These are phyloP conservation scores for Stichodactyla mertensii DNA, from an alignment of 64 coral and sea anemone genomes.

Conservation along the genomic window DNA sequence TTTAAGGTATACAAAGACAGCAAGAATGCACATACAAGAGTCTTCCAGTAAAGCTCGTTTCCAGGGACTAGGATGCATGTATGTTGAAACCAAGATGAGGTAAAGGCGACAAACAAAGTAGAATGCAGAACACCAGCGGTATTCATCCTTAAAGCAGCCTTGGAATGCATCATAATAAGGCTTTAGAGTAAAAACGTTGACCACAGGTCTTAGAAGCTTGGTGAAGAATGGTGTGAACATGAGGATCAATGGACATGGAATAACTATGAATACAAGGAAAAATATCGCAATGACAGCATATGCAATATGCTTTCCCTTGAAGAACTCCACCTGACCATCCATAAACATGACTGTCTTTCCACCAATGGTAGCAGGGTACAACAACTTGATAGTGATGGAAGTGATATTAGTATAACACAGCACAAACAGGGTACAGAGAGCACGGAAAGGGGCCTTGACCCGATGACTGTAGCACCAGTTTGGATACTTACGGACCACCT, in stretches of 20 bases:
- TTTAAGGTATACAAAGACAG: slow-evolving; percentile 48
- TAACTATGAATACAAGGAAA: slow-evolving; percentile 48
- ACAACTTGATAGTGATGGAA: slow-evolving; percentile 60
- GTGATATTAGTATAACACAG: slow-evolving; percentile 80
- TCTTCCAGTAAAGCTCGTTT: slow-evolving; percentile 42
- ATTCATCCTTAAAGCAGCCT: slow-evolving; percentile 79
- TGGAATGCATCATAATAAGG: slow-evolving; percentile 86
- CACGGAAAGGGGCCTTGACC: slow-evolving; percentile 80
- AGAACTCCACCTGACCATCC: slow-evolving; percentile 68
- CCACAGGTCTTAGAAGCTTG: slow-evolving; percentile 34
- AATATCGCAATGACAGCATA: slow-evolving; percentile 59
- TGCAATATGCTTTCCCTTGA: slow-evolving; percentile 64
- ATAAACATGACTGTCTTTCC: slow-evolving; percentile 53
- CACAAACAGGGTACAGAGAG: slow-evolving; percentile 67
- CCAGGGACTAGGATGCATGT: slow-evolving; percentile 1
- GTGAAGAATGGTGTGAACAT: slow-evolving; percentile 72
- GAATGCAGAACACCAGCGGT: slow-evolving; percentile 89
- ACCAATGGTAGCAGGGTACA: slow-evolving; percentile 54
- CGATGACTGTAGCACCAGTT: slow-evolving; percentile 73
- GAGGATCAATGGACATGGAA: slow-evolving; percentile 70
- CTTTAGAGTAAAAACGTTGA: slow-evolving; percentile 82
- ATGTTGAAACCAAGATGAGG: slow-evolving; percentile 30
- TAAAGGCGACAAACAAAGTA: slow-evolving; percentile 73
- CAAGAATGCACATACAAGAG: slow-evolving; percentile 55
- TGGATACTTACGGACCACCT: slow-evolving; percentile 10